Evolutionary conservation across 1,140 invertebrate species (phyloP).

Genomic region (Armadillidium nasatum): DNA sequence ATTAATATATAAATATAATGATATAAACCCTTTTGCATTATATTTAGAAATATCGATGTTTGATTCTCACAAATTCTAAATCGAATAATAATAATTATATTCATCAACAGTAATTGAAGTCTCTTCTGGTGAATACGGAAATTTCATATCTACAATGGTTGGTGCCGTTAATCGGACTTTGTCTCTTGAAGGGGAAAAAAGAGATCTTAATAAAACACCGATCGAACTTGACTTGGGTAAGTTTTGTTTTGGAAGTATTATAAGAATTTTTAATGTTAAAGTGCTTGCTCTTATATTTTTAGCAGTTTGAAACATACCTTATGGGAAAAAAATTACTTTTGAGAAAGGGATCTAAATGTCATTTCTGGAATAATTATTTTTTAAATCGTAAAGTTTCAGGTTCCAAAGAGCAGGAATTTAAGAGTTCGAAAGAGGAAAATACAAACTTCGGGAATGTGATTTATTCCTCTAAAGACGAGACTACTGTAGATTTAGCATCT

Average conservation of each 20-base stretch:
- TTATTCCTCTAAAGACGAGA: neutral
- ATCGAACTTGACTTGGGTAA: constrained; percentile 7
- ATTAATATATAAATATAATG: too few species aligned
- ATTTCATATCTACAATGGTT: constrained; percentile 76
- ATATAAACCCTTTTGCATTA: too few species aligned
- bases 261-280: neutral
- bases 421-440: neutral
- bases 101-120: constrained; percentile 76
- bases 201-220: neutral
- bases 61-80: too few species aligned
- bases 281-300: neutral
- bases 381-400: neutral
- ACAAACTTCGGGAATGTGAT: neutral
- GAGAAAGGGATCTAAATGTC: neutral
- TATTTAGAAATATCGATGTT: too few species aligned
- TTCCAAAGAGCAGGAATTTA: neutral
- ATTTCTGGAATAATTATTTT: constrained; percentile 3
- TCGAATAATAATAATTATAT: too few species aligned
- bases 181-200: neutral
- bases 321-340: neutral
- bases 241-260: neutral
- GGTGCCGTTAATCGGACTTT: constrained; percentile 62
- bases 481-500: constrained; percentile 3
- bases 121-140: constrained; percentile 85
- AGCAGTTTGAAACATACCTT: neutral